These are phyloP conservation scores for Sterrhoptilus dennistouni DNA, from an alignment of 2,113 vertebrate species.

Conservation along the genomic window DNA sequence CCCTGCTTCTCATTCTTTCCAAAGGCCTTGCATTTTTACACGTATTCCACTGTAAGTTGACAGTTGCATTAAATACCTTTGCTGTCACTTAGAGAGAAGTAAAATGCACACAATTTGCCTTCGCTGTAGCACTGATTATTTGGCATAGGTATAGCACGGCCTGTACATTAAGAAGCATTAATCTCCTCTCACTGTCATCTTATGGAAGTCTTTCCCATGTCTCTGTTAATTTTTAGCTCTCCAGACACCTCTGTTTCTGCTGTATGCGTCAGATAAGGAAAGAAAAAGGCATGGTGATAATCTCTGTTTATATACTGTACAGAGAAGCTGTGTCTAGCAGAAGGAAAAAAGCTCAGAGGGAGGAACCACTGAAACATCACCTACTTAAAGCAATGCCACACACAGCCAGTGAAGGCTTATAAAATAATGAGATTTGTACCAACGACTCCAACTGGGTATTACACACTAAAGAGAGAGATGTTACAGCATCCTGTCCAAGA, in stretches of 20 bases:
- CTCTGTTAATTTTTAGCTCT: conserved; percentile 2
- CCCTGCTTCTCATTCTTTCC: background rate
- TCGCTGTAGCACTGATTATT: background rate
- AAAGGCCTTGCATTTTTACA: background rate
- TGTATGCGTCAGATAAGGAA: background rate
- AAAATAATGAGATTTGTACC: conserved; percentile 41
- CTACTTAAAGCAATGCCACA: conserved; percentile 7
- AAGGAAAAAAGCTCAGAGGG: background rate
- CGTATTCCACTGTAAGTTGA: background rate
- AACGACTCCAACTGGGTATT: background rate
- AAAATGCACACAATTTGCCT: background rate
- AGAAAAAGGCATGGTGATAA: background rate
- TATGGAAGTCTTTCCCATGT: background rate
- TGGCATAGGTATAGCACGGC: background rate
- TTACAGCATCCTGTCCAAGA: background rate
- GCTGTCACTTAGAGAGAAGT: background rate
- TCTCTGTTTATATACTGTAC: background rate
- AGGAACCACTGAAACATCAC: background rate
- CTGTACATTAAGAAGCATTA: background rate
- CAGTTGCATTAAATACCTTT: background rate
- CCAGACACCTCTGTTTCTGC: conserved; percentile 27
- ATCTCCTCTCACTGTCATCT: background rate
- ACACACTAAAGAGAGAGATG: conserved; percentile 38
- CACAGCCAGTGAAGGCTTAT: background rate
- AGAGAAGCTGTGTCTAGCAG: background rate